Conservation (phyloP, 2,888 invertebrate species). For the Synergus japonicus region DNA sequence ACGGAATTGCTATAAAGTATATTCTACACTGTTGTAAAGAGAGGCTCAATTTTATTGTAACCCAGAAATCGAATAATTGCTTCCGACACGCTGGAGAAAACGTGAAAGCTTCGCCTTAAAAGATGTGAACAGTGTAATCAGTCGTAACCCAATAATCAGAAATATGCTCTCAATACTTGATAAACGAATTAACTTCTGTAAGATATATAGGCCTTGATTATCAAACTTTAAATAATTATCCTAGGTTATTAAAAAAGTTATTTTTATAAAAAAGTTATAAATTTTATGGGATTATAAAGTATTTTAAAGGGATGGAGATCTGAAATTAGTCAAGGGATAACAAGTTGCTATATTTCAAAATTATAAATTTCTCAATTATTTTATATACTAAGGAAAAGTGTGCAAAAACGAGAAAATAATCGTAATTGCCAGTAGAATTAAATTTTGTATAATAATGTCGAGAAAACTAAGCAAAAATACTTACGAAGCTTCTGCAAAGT, state of each 20-base stretch:
- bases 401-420: no score
- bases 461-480: slow-evolving; percentile 66
- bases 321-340: no score
- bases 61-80: slow-evolving; percentile 37
- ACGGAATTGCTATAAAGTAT: slow-evolving; percentile 5
- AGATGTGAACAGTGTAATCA: slow-evolving; percentile 24
- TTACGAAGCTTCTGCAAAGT: slow-evolving; percentile 83
- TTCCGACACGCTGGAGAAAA: slow-evolving; percentile 34
- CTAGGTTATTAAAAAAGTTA: neutral
- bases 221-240: neutral
- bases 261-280: no score
- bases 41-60: slow-evolving; percentile 17
- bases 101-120: slow-evolving; percentile 7
- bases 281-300: no score
- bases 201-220: no score
- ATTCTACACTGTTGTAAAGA: neutral
- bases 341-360: no score
- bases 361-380: no score
- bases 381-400: no score
- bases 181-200: neutral
- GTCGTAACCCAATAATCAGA: slow-evolving; percentile 36
- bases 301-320: no score
- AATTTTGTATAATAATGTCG: neutral
- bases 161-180: slow-evolving; percentile 24
- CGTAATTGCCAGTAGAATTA: no score